Percentiles rank a stretch among this genome's conserved stretches.
Conservation (phyloP, 1,140 invertebrate genomes). For the Solenopsis fugax region DNA sequence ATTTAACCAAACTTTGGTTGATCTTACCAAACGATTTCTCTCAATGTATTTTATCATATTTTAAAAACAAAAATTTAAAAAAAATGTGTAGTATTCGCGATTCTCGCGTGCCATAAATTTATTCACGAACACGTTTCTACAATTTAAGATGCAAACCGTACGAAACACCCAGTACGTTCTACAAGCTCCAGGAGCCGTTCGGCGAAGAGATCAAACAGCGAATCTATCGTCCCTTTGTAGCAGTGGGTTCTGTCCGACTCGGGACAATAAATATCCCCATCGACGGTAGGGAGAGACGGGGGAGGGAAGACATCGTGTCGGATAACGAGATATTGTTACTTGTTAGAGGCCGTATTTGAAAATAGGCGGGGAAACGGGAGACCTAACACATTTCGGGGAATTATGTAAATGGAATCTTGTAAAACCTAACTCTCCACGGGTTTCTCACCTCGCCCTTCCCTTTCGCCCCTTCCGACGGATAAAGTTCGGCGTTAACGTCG, state of each 20-base stretch:
- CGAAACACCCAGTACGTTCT: slow-evolving; percentile 38
- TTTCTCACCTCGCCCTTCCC: background rate
- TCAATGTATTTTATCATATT: background rate
- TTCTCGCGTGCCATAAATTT: background rate
- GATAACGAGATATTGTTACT: slow-evolving; percentile 65
- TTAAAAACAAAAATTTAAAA: background rate
- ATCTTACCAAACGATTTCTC: no score
- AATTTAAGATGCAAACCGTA: background rate
- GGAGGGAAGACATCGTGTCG: slow-evolving; percentile 44
- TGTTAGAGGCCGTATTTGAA: slow-evolving; percentile 59
- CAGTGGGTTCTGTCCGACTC: slow-evolving; percentile 34
- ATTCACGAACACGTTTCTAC: background rate
- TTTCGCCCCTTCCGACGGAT: slow-evolving; percentile 1
- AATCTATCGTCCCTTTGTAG: slow-evolving; percentile 60
- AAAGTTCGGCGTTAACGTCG: slow-evolving; percentile 59
- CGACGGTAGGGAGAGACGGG: background rate
- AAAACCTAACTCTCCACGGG: slow-evolving; percentile 49
- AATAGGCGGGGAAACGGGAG: slow-evolving; percentile 41
- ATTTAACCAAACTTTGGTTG: no score
- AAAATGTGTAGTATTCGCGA: background rate
- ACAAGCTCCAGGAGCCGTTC: slow-evolving; percentile 13
- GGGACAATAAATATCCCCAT: slow-evolving; percentile 61
- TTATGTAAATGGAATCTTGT: slow-evolving; percentile 62
- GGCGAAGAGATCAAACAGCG: slow-evolving; percentile 49
- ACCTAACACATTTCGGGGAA: slow-evolving; percentile 55